Conservation (phyloP, 2,113 vertebrate species). For the Sinosuthora webbiana region DNA sequence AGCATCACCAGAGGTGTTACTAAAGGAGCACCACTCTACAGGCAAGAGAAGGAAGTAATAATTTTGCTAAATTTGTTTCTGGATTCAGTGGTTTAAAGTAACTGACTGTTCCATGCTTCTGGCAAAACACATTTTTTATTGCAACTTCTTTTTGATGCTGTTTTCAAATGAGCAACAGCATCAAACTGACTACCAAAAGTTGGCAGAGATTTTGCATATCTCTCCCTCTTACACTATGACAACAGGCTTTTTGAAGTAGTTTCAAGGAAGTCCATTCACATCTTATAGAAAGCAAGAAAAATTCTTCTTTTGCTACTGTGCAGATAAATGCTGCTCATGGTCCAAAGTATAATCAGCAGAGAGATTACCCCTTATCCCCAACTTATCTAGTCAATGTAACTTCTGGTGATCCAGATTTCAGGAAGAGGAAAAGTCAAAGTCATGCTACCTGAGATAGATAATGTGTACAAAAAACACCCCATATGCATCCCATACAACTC, state of each 20-base stretch:
- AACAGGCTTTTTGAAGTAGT: neutral
- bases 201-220: conserved; percentile 15
- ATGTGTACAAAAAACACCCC: accelerated
- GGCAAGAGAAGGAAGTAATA: neutral
- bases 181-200: neutral
- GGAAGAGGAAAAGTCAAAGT: neutral
- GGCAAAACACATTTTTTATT: neutral
- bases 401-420: neutral
- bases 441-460: neutral
- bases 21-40: neutral
- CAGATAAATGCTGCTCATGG: neutral
- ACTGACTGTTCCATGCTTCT: neutral
- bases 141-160: conserved; percentile 4
- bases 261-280: neutral
- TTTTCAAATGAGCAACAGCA: neutral
- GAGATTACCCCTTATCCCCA: neutral
- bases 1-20: neutral
- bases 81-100: neutral
- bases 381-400: neutral
- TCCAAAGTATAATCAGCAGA: neutral
- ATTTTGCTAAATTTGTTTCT: neutral
- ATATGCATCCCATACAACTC: neutral
- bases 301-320: neutral
- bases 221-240: neutral
- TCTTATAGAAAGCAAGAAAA: neutral